Evolutionary conservation across 2,113 vertebrate species (phyloP), one percentile per base, ranked within the genome.

Genomic region (Solea solea): DNA sequence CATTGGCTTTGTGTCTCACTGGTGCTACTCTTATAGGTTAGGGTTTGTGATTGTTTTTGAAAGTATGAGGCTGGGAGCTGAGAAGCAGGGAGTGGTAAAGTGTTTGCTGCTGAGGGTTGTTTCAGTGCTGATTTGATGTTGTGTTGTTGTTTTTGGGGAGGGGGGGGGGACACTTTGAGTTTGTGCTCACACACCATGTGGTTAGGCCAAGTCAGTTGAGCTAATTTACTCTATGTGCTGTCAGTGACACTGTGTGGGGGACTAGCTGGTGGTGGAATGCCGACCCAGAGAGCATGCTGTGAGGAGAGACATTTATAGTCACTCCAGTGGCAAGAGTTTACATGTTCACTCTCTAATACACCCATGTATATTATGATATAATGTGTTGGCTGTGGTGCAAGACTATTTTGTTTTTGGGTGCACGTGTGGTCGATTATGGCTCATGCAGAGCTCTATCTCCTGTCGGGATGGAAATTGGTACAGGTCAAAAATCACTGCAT

Each of bases 181-280:
- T 90, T 94, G 92, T 92, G 93, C 92, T 94, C 90, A 90, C 89
- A 89, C 91, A 90, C 92, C 94, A 94, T 92, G 93, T 92, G 92
- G 94, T 94, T 94, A 94, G 94, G 93, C 94, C 91, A 93, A 93
- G 91, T 91, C 93, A 94, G 93, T 94, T 90, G 93, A 89, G 90
- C 92, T 78, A 93, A 85, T 94, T 95, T 94, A 93, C 90, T 93
- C 89, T 88, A 83, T 91, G 88, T 83, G 86, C 90, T 93, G 92
- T 94, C 91, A 92, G 9, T 76, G 62, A 75, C 81, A 69, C 76
- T 90, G 89, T 84, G 91, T 87, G 86, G 52, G 78, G 69, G 64
- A 65, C 42, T 67, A 53, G 69, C 81, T 86, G 69, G 51, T 83
- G 81, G 79, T 83, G 67, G 79, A 61, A 55, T 71, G 65, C 51